A percentile compares a stretch with the other conserved stretches of the same genome.
phyloP scores from a whole-genome alignment of 2,797 vertebrate genomes.

The Sardinella longiceps region DNA sequence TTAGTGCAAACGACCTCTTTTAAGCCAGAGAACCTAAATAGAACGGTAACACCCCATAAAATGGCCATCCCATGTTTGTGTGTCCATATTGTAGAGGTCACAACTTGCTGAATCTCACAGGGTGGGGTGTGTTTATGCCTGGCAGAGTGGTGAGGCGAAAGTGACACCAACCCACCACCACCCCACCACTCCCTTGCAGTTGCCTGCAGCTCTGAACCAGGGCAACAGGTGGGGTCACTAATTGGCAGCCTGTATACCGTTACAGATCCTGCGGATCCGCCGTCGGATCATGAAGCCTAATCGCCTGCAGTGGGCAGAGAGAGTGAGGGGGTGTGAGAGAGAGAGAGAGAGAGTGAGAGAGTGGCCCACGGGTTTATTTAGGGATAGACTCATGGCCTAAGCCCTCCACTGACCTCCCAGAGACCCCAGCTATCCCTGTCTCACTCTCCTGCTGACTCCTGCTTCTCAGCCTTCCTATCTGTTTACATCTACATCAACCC shows the following conservation, averaged over 20 bases:
- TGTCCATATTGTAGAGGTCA: neutral
- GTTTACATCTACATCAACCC: slow-evolving; percentile 8
- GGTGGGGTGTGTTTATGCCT: slow-evolving; percentile 26
- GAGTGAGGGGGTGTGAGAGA: slow-evolving; percentile 17
- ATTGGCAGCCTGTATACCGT: slow-evolving; percentile 49
- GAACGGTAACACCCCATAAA: neutral
- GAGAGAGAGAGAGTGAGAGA: slow-evolving; percentile 14
- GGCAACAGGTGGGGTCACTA: slow-evolving; percentile 51
- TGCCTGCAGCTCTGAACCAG: slow-evolving; percentile 43
- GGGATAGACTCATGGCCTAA: slow-evolving; percentile 22
- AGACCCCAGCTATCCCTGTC: slow-evolving; percentile 11
- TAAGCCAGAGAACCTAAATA: neutral
- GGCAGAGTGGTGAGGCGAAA: slow-evolving; percentile 41
- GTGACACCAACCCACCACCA: slow-evolving; percentile 32
- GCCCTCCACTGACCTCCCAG: neutral
- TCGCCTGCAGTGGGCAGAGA: slow-evolving; percentile 7
- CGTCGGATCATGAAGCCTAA: neutral
- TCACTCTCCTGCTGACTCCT: slow-evolving; percentile 38
- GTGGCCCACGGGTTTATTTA: neutral
- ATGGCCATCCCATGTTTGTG: neutral
- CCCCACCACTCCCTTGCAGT: slow-evolving; percentile 36
- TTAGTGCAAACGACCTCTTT: neutral
- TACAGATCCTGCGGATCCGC: slow-evolving; percentile 33
- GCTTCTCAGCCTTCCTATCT: neutral
- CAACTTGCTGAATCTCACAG: neutral